These are phyloP conservation scores for Aphelenchoides fujianensis DNA, from an alignment of 1,140 invertebrate genomes.

Conservation along the genomic window DNA sequence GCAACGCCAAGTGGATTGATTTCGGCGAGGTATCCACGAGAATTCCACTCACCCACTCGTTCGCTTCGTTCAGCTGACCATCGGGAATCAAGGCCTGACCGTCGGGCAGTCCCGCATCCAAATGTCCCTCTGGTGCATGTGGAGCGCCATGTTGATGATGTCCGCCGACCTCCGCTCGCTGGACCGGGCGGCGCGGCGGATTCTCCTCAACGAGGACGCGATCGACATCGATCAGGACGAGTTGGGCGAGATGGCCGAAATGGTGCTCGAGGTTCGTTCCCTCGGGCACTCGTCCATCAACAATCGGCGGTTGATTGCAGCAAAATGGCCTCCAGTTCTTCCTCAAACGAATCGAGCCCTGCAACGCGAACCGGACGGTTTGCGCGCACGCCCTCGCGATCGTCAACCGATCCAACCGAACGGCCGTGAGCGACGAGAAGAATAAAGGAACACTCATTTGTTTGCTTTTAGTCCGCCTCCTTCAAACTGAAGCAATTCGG, in stretches of 20 bases:
- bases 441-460: too few relatives aligned
- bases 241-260: not conserved
- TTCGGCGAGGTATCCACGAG: not conserved
- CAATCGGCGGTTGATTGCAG: too few relatives aligned
- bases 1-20: not conserved
- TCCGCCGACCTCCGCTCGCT: not conserved
- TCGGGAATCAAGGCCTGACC: not conserved
- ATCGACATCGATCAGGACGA: constrained; percentile 6
- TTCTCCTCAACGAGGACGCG: not conserved
- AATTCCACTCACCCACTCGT: not conserved
- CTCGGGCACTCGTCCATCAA: too few relatives aligned
- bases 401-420: not conserved
- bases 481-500: not conserved
- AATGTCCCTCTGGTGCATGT: constrained; percentile 10
- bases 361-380: not conserved
- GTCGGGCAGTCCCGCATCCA: not conserved
- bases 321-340: not conserved
- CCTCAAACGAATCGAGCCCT: constrained; percentile 1
- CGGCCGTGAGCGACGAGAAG: not conserved
- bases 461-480: not conserved
- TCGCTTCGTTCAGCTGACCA: not conserved
- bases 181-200: not conserved
- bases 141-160: constrained; percentile 3
- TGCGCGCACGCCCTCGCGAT: not conserved
- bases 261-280: not conserved